A percentile compares a stretch with the other conserved stretches of the same genome.
Evolutionary conservation across 2,797 vertebrate genomes (phyloP).

Genomic region (Hoplostethus atlanticus): DNA sequence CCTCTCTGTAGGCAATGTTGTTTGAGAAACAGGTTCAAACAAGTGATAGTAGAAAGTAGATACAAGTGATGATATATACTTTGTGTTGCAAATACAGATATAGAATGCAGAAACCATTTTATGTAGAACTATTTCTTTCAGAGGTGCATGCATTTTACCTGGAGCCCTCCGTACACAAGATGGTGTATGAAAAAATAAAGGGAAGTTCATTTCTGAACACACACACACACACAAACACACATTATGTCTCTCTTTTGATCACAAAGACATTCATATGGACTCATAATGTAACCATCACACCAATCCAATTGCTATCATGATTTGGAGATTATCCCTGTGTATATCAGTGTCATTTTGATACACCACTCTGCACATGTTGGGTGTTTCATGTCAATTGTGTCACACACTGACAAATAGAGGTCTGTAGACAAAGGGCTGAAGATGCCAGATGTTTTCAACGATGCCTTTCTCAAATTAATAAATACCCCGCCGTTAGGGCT

Average conservation of each 20-base stretch:
- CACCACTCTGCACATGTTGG: constrained; percentile 25
- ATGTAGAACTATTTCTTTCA: constrained; percentile 27
- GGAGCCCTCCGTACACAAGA: background rate
- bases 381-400: constrained; percentile 40
- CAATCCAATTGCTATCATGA: constrained; percentile 1
- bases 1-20: constrained; percentile 10
- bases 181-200: constrained; percentile 11
- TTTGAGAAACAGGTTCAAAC: constrained; percentile 35
- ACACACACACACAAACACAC: too few species aligned
- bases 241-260: too few species aligned
- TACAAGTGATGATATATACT: background rate
- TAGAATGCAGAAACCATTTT: constrained; percentile 28
- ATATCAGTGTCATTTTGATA: constrained; percentile 39
- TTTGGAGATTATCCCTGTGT: constrained; percentile 28
- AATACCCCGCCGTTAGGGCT: constrained; percentile 71
- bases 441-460: constrained; percentile 47
- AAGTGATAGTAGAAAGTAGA: background rate
- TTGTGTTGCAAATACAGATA: constrained; percentile 28
- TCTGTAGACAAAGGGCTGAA: constrained; percentile 23
- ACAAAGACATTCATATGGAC: too few species aligned
- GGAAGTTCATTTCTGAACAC: constrained; percentile 38
- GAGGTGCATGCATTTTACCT: constrained; percentile 32
- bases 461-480: constrained; percentile 61
- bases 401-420: constrained; percentile 28
- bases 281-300: too few species aligned